These are phyloP conservation scores for Lumbricus terrestris DNA, from an alignment of 2,888 invertebrate species.

Conservation along the genomic window DNA sequence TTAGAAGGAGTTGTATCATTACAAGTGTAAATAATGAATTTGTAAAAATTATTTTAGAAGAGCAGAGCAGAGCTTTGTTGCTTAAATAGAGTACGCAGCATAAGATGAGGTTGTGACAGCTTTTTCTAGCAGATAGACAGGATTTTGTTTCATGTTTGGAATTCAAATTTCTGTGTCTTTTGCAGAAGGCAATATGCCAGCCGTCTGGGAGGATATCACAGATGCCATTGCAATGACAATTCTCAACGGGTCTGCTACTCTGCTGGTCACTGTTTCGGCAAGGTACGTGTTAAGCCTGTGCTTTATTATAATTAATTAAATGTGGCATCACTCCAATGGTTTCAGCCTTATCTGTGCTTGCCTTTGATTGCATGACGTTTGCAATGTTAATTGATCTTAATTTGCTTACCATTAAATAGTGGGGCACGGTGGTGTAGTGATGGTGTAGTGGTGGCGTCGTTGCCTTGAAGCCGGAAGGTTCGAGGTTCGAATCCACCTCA, in stretches of 20 bases:
- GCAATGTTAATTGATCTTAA: neutral
- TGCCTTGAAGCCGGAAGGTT: too few relatives aligned
- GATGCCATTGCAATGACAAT: conserved; percentile 25
- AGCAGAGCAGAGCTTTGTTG: neutral
- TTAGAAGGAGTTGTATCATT: too few relatives aligned
- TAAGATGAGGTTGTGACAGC: neutral
- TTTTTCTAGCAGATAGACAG: neutral
- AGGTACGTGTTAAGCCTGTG: too few relatives aligned
- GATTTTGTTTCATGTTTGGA: neutral
- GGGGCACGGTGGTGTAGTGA: too few relatives aligned
- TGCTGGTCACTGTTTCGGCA: conserved; percentile 32
- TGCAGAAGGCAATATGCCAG: conserved; percentile 22
- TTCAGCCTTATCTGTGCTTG: neutral
- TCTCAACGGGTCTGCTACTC: conserved; percentile 24
- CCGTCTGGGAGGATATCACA: conserved; percentile 35
- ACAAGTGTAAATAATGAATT: too few relatives aligned
- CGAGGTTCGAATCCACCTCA: too few relatives aligned
- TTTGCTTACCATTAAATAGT: neutral
- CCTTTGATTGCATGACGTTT: neutral
- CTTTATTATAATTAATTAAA: neutral
- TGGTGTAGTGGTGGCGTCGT: too few relatives aligned
- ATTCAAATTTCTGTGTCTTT: neutral
- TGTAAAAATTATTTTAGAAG: too few relatives aligned
- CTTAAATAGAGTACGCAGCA: too few relatives aligned
- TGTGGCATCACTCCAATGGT: too few relatives aligned